Conservation (phyloP, 2,797 vertebrate genomes). For the Pipistrellus kuhlii region DNA sequence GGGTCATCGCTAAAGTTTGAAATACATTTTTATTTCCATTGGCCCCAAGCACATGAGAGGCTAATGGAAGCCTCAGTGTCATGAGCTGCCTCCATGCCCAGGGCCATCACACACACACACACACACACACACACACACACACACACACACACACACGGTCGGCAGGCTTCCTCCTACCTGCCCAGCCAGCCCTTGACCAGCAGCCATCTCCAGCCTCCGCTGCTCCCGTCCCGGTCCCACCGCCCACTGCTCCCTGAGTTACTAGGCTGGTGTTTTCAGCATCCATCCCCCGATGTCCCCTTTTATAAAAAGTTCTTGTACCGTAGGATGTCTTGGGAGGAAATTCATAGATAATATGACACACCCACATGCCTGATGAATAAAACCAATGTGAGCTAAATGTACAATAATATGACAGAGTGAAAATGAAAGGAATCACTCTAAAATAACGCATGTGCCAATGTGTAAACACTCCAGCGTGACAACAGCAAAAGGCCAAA, state of each 20-base stretch:
- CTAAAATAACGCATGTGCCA: background rate
- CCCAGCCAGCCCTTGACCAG: too few species aligned
- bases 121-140: too few species aligned
- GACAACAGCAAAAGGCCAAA: background rate
- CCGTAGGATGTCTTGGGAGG: background rate
- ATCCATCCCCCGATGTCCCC: background rate
- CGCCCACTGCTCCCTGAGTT: background rate
- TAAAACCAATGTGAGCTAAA: background rate
- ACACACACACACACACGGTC: too few species aligned
- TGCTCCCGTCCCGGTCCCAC: too few species aligned
- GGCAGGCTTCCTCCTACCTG: background rate
- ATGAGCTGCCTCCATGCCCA: background rate
- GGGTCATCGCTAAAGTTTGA: background rate
- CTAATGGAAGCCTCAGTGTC: background rate
- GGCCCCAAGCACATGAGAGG: fast-evolving
- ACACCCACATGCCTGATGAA: background rate
- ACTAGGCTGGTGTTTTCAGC: background rate
- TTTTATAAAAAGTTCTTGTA: background rate
- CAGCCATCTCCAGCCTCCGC: background rate
- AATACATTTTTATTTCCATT: background rate
- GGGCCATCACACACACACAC: background rate
- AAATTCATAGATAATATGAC: slow-evolving; percentile 30
- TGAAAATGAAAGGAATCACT: slow-evolving; percentile 47
- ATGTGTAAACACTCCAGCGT: background rate
- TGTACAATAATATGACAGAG: background rate